phyloP scores from a whole-genome alignment of 2,113 vertebrate genomes.

The Lepus americanus region DNA sequence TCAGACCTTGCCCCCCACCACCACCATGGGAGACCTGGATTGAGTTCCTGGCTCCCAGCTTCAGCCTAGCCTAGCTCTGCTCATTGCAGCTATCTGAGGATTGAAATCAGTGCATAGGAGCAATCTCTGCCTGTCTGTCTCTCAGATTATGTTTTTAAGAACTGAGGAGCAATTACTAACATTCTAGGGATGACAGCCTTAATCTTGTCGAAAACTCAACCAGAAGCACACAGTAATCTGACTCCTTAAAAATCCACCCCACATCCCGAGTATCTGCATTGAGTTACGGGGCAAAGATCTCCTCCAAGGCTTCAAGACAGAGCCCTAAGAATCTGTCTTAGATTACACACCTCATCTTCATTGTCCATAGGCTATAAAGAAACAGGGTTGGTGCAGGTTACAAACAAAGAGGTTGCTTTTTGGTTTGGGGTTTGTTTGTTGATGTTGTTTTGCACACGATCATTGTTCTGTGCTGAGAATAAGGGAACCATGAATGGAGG shows the following conservation, averaged over 20 bases:
- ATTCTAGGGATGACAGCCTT: not conserved
- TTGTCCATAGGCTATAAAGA: not conserved
- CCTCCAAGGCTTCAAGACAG: not conserved
- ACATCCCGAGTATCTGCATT: not conserved
- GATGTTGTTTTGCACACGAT: not conserved
- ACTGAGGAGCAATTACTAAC: not conserved
- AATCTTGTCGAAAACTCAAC: not conserved
- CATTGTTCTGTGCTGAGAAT: slow-evolving; percentile 27
- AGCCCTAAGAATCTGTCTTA: not conserved
- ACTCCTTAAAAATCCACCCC: not conserved
- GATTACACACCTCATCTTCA: not conserved
- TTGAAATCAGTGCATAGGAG: too few species aligned
- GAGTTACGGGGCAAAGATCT: not conserved
- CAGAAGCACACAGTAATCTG: not conserved
- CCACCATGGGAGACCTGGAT: too few species aligned
- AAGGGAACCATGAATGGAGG: not conserved
- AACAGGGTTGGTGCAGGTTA: not conserved
- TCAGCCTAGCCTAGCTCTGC: too few species aligned
- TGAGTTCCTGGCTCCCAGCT: too few species aligned
- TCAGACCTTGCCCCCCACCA: too few species aligned
- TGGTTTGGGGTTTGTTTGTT: not conserved
- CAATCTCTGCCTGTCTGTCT: too few species aligned
- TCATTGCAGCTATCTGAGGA: too few species aligned
- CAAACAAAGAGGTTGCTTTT: not conserved
- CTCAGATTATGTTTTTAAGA: too few species aligned